A percentile compares a stretch with the other conserved stretches of the same genome.
These are phyloP conservation scores for Boloria selene DNA, from an alignment of 2,888 invertebrate genomes.

Conservation along the genomic window DNA sequence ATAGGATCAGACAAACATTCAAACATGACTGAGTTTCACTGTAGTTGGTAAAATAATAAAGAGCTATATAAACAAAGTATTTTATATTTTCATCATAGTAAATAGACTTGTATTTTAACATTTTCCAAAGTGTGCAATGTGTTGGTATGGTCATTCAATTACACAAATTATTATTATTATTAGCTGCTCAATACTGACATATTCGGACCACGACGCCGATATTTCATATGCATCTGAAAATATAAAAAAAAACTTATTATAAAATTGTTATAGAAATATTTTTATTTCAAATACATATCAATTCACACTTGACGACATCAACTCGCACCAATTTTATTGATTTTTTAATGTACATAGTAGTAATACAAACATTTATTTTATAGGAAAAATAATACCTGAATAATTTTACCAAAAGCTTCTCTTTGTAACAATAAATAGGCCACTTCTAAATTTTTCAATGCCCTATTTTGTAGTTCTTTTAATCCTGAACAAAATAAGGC, in stretches of 20 bases:
- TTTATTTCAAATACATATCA: too few species aligned
- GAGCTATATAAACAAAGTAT: not conserved
- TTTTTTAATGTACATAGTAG: not conserved
- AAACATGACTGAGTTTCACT: too few species aligned
- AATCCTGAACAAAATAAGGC: constrained; percentile 91
- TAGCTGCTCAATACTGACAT: constrained; percentile 51
- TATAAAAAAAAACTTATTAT: constrained; percentile 18
- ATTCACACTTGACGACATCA: too few species aligned
- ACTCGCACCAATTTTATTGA: too few species aligned
- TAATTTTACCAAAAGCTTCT: constrained; percentile 87
- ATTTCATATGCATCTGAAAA: constrained; percentile 87
- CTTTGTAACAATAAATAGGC: constrained; percentile 90
- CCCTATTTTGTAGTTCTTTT: constrained; percentile 85
- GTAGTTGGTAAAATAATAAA: constrained; percentile 1
- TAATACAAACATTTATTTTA: not conserved
- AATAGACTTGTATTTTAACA: too few species aligned
- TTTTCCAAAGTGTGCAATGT: too few species aligned
- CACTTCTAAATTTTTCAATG: constrained; percentile 85
- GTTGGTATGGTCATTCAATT: too few species aligned
- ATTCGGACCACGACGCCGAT: constrained; percentile 83
- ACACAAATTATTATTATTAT: constrained; percentile 3
- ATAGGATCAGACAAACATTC: too few species aligned
- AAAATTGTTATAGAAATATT: not conserved
- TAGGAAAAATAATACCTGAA: constrained; percentile 66
- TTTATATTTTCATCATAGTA: constrained; percentile 4